Evolutionary conservation across 2,113 vertebrate species (phyloP).

Genomic region (Lucifuga dentata): DNA sequence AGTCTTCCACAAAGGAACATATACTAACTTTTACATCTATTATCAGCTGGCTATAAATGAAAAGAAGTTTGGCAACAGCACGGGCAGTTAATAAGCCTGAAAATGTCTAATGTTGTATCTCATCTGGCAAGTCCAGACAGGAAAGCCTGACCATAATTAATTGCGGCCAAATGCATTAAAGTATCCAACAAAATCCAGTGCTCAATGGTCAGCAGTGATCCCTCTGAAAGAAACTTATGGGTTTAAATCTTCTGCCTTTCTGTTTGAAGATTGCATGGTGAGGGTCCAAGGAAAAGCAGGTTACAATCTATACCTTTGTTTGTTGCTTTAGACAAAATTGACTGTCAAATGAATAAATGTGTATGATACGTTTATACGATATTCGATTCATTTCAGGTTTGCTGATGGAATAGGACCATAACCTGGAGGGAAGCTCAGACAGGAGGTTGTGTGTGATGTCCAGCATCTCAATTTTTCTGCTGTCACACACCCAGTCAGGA

Average conservation of each 20-base stretch:
- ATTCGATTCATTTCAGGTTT: neutral
- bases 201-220: no score
- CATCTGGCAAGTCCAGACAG: neutral
- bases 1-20: neutral
- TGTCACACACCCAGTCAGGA: conserved; percentile 95
- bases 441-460: conserved; percentile 91
- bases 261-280: no score
- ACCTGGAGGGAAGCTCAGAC: conserved; percentile 91
- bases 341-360: no score
- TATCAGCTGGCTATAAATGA: neutral
- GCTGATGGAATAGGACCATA: conserved; percentile 17
- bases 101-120: conserved; percentile 13
- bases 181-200: neutral
- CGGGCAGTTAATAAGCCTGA: conserved; percentile 11
- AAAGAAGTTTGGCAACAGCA: conserved; percentile 4
- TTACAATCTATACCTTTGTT: no score
- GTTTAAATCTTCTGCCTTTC: no score
- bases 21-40: conserved; percentile 3
- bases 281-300: no score
- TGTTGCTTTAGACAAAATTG: no score
- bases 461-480: conserved; percentile 93
- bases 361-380: no score
- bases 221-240: no score
- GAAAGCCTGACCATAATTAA: conserved; percentile 2
- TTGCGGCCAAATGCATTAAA: conserved; percentile 3